Evolutionary conservation across 2,113 vertebrate species (phyloP), one percentile per base, ranked within the genome.

Genomic region (Lates calcarifer): DNA sequence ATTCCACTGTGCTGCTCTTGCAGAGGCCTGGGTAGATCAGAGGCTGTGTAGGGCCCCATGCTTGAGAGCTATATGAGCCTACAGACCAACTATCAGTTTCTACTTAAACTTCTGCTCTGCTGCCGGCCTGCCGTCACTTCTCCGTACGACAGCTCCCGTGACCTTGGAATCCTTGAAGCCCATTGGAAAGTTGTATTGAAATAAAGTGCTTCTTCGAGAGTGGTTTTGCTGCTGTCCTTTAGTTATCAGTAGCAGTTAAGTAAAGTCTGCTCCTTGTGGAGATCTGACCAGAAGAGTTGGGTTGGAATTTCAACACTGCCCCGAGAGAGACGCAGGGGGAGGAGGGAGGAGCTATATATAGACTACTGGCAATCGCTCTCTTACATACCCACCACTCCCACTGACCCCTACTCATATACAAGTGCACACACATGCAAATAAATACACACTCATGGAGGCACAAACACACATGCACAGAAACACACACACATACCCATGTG

Each of bases 261-360:
- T 68, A 74, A 87, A 87, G 84, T 91, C 83, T 82, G 73, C 79
- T 91, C 80, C 83, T 92, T 91, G 81, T 83, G 79, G 94, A 92
- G 90, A 89, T 94, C 87, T 29, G 93, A 94, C 94, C 91, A 83
- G 94, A 91, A 75, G 88, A 89, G 93, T 94, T 93, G 91, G 84
- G 90, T 85, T 94, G 94, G 96, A 97, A 97, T 97, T 98, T 97
- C 96, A 97, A 96, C 96, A 95, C 93, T 92, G 93, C 92, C 90
- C 91, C 63, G 87, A 93, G 95, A 95, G 94, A 93, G 94, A 94
- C 94, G 93, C 90, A 90, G 92, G 92, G 95, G 94, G 93, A 92
- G 96, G 95, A 95, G 95, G 94, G 95, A 94, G 82, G 83, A 13
- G 93, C 96, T 99, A 98, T 97, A 97, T 98, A 96, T 99, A 98